Percentiles rank a stretch among this genome's conserved stretches.
Conservation (phyloP, 2,888 invertebrate genomes). For the Zygothrica quintamaculata region DNA sequence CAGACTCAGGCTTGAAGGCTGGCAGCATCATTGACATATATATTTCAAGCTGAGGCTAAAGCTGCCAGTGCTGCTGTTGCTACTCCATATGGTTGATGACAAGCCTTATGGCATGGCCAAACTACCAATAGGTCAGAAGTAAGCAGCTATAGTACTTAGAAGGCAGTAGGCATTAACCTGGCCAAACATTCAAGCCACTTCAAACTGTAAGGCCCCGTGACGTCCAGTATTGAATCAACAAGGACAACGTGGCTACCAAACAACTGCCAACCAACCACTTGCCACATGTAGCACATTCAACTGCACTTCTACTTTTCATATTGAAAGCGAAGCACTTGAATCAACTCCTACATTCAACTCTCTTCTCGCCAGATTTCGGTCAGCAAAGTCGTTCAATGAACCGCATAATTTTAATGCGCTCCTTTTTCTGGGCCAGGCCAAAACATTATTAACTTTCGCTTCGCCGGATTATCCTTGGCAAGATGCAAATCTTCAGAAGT, state of each 20-base stretch:
- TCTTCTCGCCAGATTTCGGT: conserved; percentile 47
- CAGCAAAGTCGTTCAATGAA: conserved; percentile 67
- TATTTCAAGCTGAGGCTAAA: conserved; percentile 39
- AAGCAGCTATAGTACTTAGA: conserved; percentile 3
- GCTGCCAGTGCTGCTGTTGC: neutral
- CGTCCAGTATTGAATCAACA: conserved; percentile 50
- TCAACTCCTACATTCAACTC: too few species aligned
- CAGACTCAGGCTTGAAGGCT: conserved; percentile 16
- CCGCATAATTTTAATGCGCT: conserved; percentile 74
- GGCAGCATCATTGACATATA: conserved; percentile 73
- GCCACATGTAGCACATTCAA: conserved; percentile 37
- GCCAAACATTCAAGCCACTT: conserved; percentile 68
- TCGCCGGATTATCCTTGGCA: conserved; percentile 42
- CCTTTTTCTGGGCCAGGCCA: conserved; percentile 25
- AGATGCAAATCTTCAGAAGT: conserved; percentile 64
- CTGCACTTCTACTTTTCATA: conserved; percentile 69
- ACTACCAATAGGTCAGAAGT: conserved; percentile 2
- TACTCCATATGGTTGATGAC: conserved; percentile 16
- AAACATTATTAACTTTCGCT: conserved; percentile 61
- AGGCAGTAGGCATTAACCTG: conserved; percentile 42
- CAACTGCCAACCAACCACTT: conserved; percentile 6
- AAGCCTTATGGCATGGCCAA: conserved; percentile 21
- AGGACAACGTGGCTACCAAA: conserved; percentile 17
- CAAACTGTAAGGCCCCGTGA: conserved; percentile 50
- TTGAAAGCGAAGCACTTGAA: conserved; percentile 64